These are phyloP conservation scores for Equus quagga DNA, from an alignment of 2,113 vertebrate species.

Conservation along the genomic window DNA sequence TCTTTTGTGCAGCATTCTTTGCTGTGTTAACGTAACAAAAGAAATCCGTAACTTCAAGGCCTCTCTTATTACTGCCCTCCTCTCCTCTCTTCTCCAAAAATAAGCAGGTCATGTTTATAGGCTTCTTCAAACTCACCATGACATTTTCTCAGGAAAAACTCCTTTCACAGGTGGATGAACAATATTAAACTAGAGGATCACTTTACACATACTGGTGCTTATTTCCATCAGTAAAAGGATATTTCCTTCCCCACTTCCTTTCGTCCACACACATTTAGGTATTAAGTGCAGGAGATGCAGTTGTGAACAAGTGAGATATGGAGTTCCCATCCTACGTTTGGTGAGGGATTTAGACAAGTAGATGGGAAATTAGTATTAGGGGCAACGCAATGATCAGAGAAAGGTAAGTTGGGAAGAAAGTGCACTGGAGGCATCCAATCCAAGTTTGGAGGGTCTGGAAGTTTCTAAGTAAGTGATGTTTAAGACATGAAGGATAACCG, in stretches of 20 bases:
- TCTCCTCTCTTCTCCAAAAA: not conserved
- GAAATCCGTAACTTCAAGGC: not conserved
- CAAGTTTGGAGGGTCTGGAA: not conserved
- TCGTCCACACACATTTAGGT: not conserved
- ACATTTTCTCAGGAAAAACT: not conserved
- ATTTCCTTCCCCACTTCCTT: not conserved
- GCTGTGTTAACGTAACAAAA: not conserved
- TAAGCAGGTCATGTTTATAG: not conserved
- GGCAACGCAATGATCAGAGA: not conserved
- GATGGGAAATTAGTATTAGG: not conserved
- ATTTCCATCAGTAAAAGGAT: not conserved
- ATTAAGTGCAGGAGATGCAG: not conserved
- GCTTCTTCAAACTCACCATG: not conserved
- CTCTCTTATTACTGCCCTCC: not conserved
- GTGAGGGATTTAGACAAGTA: not conserved
- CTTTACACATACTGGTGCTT: not conserved
- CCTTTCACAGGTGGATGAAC: not conserved
- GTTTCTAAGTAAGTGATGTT: not conserved
- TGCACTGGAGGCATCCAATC: no score
- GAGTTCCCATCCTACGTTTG: not conserved
- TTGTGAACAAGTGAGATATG: not conserved
- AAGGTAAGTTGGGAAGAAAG: not conserved
- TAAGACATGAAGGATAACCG: not conserved
- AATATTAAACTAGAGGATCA: not conserved
- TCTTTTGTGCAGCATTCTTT: not conserved